phyloP scores from a whole-genome alignment of 2,888 invertebrate species.

The Erpobdella octoculata region DNA sequence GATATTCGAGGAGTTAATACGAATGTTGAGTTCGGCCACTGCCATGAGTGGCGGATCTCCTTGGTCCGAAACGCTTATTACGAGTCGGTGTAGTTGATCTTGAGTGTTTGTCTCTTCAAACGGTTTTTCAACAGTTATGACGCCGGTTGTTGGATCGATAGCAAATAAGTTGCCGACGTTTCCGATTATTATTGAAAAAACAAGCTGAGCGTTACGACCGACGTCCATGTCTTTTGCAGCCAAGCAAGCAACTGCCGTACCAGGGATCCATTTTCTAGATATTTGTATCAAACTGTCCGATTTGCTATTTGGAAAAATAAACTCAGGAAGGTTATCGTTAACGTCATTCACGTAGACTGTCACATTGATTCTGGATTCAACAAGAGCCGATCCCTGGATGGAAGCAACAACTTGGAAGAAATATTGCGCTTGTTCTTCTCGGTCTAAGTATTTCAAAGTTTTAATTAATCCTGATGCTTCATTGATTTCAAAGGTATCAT shows the following conservation, averaged over 20 bases:
- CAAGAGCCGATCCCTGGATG: slow-evolving; percentile 59
- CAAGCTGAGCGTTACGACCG: slow-evolving; percentile 41
- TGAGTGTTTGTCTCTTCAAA: slow-evolving; percentile 23
- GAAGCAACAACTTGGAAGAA: slow-evolving; percentile 72
- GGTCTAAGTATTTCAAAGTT: slow-evolving; percentile 71
- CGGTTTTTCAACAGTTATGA: slow-evolving; percentile 48
- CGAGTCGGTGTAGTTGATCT: slow-evolving; percentile 23
- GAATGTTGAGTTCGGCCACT: slow-evolving; percentile 26
- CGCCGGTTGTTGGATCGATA: slow-evolving; percentile 52
- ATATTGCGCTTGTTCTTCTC: slow-evolving; percentile 68
- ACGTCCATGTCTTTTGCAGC: slow-evolving; percentile 42
- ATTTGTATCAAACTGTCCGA: slow-evolving; percentile 38
- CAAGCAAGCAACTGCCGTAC: slow-evolving; percentile 40
- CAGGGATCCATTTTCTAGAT: slow-evolving; percentile 27
- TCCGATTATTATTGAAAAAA: slow-evolving; percentile 42
- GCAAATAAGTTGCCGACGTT: slow-evolving; percentile 52
- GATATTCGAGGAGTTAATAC: slow-evolving; percentile 10
- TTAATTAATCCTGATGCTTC: slow-evolving; percentile 71
- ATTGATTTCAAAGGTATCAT: slow-evolving; percentile 56
- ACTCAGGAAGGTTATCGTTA: slow-evolving; percentile 46
- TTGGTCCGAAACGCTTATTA: slow-evolving; percentile 32
- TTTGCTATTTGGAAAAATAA: slow-evolving; percentile 42
- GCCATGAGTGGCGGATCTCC: slow-evolving; percentile 29
- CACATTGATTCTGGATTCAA: slow-evolving; percentile 36
- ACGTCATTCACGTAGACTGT: slow-evolving; percentile 42